phyloP scores from a whole-genome alignment of 1,140 invertebrate genomes.

The Schlechtendalia chinensis region DNA sequence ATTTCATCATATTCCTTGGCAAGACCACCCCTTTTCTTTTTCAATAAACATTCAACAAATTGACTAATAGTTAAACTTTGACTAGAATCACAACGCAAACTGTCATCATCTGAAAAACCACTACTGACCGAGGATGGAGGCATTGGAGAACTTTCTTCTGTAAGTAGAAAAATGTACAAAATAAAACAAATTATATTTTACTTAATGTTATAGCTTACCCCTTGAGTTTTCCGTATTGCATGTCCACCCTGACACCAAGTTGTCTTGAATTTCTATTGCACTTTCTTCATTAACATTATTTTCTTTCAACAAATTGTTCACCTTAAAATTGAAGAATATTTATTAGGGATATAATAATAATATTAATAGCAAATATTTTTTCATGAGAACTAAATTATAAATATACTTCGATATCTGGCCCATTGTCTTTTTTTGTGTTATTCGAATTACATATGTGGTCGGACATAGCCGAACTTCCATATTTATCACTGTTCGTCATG shows the following conservation, averaged over 20 bases:
- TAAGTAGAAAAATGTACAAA: constrained; percentile 27
- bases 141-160: constrained; percentile 60
- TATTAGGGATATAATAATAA: neutral
- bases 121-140: constrained; percentile 76
- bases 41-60: constrained; percentile 73
- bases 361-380: neutral
- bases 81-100: constrained; percentile 68
- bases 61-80: constrained; percentile 70
- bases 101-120: constrained; percentile 85
- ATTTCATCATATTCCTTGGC: constrained; percentile 82
- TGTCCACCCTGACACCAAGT: constrained; percentile 29
- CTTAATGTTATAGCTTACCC: constrained; percentile 4
- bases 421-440: constrained; percentile 18
- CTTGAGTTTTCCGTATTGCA: constrained; percentile 33
- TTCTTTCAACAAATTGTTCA: constrained; percentile 30
- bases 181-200: neutral
- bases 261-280: constrained; percentile 32
- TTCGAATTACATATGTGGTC: constrained; percentile 46
- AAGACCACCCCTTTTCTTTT: constrained; percentile 74
- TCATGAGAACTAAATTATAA: neutral
- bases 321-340: neutral
- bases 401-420: constrained; percentile 19
- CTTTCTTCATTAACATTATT: constrained; percentile 16
- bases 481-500: constrained; percentile 47
- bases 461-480: constrained; percentile 49